Evolutionary conservation across 2,797 vertebrate genomes (phyloP).

Genomic region (Mormyrus hasselquistii): DNA sequence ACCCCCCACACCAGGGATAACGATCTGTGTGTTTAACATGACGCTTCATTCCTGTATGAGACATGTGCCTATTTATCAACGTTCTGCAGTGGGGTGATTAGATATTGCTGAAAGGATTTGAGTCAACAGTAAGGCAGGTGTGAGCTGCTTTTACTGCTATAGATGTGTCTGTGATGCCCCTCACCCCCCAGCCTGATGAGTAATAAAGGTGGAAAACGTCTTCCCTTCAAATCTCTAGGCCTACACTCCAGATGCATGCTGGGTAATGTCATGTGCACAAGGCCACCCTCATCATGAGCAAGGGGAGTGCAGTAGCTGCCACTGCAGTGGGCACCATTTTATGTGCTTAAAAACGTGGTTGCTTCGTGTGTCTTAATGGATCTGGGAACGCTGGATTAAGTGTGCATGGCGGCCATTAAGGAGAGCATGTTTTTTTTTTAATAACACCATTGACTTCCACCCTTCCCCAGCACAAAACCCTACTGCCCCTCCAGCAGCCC

Average conservation of each 20-base stretch:
- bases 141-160: constrained; percentile 53
- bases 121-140: constrained; percentile 87
- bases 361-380: neutral
- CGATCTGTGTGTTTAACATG: constrained; percentile 58
- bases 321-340: neutral
- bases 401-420: neutral
- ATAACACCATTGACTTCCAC: neutral
- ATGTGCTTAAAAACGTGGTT: neutral
- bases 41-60: constrained; percentile 50
- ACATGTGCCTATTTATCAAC: constrained; percentile 77
- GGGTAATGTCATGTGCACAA: neutral
- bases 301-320: neutral
- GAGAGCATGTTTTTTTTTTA: neutral
- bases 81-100: constrained; percentile 59
- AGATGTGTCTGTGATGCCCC: constrained; percentile 35
- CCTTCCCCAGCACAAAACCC: neutral
- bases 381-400: neutral
- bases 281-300: neutral
- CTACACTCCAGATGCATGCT: neutral
- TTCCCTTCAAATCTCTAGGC: constrained; percentile 22
- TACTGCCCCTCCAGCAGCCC: neutral
- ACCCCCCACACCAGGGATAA: constrained; percentile 46
- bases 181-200: constrained; percentile 41
- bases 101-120: constrained; percentile 80
- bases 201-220: constrained; percentile 50